A percentile compares a stretch with the other conserved stretches of the same genome.
Evolutionary conservation across 1,140 invertebrate genomes (phyloP).

Genomic region (Drosophila simulans): DNA sequence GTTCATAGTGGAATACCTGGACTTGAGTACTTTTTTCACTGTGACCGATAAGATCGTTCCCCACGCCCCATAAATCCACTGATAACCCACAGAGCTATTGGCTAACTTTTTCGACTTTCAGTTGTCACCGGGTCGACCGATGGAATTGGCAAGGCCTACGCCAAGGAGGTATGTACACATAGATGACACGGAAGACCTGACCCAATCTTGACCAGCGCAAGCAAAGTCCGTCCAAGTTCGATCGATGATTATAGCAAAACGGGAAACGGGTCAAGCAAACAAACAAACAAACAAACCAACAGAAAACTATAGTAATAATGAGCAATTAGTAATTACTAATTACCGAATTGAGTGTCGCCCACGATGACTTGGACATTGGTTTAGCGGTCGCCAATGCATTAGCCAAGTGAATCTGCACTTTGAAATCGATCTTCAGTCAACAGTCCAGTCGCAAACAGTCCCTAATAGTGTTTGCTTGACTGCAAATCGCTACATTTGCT

Average conservation of each 20-base stretch:
- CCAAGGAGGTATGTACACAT: slow-evolving; percentile 87
- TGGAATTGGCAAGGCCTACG: slow-evolving; percentile 96
- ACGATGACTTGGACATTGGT: slow-evolving; percentile 48
- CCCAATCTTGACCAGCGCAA: slow-evolving; percentile 12
- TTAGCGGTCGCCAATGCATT: slow-evolving; percentile 18
- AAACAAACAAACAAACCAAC: neutral
- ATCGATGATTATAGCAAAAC: slow-evolving; percentile 18
- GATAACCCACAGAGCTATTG: slow-evolving; percentile 13
- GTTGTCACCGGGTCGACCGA: slow-evolving; percentile 96
- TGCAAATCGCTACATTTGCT: slow-evolving; percentile 35
- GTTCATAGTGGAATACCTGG: neutral
- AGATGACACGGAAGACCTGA: neutral
- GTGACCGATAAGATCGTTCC: slow-evolving; percentile 40
- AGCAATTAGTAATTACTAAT: slow-evolving; percentile 35
- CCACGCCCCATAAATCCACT: neutral
- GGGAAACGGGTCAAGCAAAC: slow-evolving; percentile 5
- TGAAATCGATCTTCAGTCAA: slow-evolving; percentile 47
- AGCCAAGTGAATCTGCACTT: slow-evolving; percentile 49
- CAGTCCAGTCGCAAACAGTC: slow-evolving; percentile 33
- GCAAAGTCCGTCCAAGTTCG: slow-evolving; percentile 10
- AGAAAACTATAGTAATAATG: slow-evolving; percentile 19
- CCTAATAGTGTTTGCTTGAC: slow-evolving; percentile 50
- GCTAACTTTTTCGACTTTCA: slow-evolving; percentile 84
- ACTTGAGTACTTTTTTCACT: neutral
- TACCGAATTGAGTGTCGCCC: slow-evolving; percentile 22